Evolutionary conservation across 1,140 invertebrate species (phyloP), one percentile per base, ranked within the genome.

Genomic region (Melitaea cinxia): DNA sequence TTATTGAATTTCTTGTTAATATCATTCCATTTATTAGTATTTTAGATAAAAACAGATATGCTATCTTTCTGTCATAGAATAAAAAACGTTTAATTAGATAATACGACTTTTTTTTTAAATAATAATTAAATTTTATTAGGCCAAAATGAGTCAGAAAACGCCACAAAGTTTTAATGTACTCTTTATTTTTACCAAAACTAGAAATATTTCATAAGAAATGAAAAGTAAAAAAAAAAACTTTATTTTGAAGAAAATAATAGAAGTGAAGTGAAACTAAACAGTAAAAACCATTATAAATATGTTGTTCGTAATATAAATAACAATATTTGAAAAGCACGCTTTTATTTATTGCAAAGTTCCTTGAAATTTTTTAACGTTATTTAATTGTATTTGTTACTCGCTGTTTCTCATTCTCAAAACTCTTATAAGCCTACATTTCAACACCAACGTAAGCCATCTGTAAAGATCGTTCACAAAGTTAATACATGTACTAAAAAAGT

Each of bases 361-460:
- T 21, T 12, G 9, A n/a, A 12, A 30, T 54, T 10, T 33, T 14
- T 7, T 17, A 54, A 45, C 17, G 17, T 1, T 23, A 39, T 39
- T 15, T 15, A 4, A 14, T 39, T 14, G 35, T 67, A 61, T 17
- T 52, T 26, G 54, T 63, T 50, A n/a, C n/a, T n/a, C n/a, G 50
- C 53, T 50, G 24, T 39, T 49, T 42, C 64, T 69, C 49, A 45
- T 55, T 65, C 61, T 69, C 42, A 61, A 30, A 52, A 64, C 55
- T 42, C 62, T 59, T 64, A 59, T 55, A 54, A 65, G 56, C 24
- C 61, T 70, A 73, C 71, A 73, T 63, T 70, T 63, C 28, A 58
- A 65, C 68, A 70, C 68, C 71, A 69, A 70, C 59, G 54, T 56
- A 67, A 67, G 68, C 68, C 63, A 73, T 70, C 71, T 73, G 71